A percentile compares a stretch with the other conserved stretches of the same genome.
Conservation (phyloP, 2,797 vertebrate species). For the Danio albolineatus region DNA sequence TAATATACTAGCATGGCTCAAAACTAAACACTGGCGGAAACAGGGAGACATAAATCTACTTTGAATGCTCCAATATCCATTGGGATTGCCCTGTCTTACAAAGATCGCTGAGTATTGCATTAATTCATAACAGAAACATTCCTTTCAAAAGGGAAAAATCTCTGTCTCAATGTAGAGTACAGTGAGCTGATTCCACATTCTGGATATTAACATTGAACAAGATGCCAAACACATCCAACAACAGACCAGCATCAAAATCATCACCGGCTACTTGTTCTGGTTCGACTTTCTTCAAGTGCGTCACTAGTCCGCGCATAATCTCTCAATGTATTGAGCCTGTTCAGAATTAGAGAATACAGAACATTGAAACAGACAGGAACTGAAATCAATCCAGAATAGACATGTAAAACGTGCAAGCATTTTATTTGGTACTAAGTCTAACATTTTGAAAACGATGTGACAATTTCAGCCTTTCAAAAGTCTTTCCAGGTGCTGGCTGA, state of each 20-base stretch:
- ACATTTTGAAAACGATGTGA: neutral
- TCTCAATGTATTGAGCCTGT: neutral
- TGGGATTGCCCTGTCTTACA: constrained; percentile 35
- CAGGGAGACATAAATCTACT: constrained; percentile 57
- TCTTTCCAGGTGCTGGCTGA: neutral
- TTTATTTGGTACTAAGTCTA: neutral
- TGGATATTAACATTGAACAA: constrained; percentile 2
- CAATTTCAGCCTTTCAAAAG: neutral
- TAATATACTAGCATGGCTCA: constrained; percentile 60
- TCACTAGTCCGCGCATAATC: neutral
- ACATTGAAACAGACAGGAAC: neutral
- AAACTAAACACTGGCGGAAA: constrained; percentile 51
- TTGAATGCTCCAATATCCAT: constrained; percentile 51
- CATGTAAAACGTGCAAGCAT: neutral
- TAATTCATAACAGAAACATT: constrained; percentile 35
- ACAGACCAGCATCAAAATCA: constrained; percentile 23
- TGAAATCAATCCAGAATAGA: neutral
- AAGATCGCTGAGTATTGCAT: neutral
- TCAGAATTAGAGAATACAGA: neutral
- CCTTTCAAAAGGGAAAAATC: constrained; percentile 5
- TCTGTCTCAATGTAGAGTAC: constrained; percentile 2
- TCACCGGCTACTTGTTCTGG: constrained; percentile 19
- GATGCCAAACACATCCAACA: constrained; percentile 13
- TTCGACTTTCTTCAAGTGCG: constrained; percentile 8
- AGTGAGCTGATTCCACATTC: constrained; percentile 13